phyloP scores from a whole-genome alignment of 2,113 vertebrate species.

The Setophaga kirtlandii region DNA sequence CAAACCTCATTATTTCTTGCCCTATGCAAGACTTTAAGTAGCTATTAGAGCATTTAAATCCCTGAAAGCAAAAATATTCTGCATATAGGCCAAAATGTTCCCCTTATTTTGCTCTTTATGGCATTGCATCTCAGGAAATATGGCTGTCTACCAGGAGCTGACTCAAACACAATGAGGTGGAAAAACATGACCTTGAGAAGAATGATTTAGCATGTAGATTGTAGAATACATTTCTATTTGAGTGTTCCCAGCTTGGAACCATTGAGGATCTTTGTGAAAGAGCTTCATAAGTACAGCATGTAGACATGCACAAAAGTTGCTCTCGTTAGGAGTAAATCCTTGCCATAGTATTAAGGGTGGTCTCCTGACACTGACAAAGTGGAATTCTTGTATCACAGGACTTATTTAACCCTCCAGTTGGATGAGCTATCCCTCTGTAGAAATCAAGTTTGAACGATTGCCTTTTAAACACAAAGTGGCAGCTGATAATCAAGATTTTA shows the following conservation, averaged over 20 bases:
- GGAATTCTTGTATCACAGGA: not conserved
- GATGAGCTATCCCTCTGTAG: not conserved
- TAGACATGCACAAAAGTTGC: not conserved
- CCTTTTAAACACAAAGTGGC: not conserved
- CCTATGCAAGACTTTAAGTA: not conserved
- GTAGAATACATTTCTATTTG: conserved; percentile 34
- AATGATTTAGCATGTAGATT: conserved; percentile 41
- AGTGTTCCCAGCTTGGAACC: not conserved
- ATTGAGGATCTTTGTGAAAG: not conserved
- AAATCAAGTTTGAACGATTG: not conserved
- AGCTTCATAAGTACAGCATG: not conserved
- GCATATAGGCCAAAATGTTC: not conserved
- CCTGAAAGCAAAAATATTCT: conserved; percentile 23
- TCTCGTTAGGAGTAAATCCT: not conserved
- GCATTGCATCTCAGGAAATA: conserved; percentile 30
- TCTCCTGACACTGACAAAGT: not conserved
- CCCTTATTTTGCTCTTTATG: not conserved
- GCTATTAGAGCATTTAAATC: conserved; percentile 15
- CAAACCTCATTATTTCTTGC: not conserved
- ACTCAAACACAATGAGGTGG: conserved; percentile 57
- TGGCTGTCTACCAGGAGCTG: conserved; percentile 39
- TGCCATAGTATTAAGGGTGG: not conserved
- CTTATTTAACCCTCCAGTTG: not conserved
- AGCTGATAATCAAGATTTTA: not conserved
- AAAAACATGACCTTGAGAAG: conserved; percentile 63